phyloP scores from a whole-genome alignment of 2,113 vertebrate genomes.

The Apteryx owenii region DNA sequence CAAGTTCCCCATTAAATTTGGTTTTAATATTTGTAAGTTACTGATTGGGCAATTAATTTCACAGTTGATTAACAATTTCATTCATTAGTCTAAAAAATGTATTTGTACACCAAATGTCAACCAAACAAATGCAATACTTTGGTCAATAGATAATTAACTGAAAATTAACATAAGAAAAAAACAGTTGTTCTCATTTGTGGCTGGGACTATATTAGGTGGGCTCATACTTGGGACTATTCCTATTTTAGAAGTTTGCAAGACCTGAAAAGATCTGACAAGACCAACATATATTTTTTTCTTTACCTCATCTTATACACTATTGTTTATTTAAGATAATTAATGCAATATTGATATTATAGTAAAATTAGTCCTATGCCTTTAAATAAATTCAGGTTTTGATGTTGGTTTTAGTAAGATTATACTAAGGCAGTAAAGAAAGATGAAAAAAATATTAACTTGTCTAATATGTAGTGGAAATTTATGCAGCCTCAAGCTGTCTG shows the following conservation, averaged over 20 bases:
- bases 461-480: slow-evolving; percentile 26
- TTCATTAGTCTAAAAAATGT: background rate
- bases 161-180: rapidly evolving
- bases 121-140: background rate
- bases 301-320: background rate
- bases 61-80: background rate
- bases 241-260: background rate
- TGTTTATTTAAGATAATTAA: background rate
- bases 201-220: rapidly evolving
- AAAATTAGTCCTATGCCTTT: background rate
- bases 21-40: background rate
- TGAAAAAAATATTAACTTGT: slow-evolving; percentile 43
- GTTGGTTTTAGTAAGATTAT: background rate
- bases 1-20: background rate
- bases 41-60: background rate
- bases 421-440: background rate
- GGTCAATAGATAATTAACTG: background rate
- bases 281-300: background rate
- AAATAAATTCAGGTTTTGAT: background rate
- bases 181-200: background rate
- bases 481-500: slow-evolving; percentile 39
- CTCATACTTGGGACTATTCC: background rate
- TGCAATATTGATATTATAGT: background rate
- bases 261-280: background rate
- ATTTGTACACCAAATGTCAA: background rate